Evolutionary conservation across 2,797 vertebrate genomes (phyloP), one percentile per base, ranked within the genome.

Genomic region (Pristis pectinata): DNA sequence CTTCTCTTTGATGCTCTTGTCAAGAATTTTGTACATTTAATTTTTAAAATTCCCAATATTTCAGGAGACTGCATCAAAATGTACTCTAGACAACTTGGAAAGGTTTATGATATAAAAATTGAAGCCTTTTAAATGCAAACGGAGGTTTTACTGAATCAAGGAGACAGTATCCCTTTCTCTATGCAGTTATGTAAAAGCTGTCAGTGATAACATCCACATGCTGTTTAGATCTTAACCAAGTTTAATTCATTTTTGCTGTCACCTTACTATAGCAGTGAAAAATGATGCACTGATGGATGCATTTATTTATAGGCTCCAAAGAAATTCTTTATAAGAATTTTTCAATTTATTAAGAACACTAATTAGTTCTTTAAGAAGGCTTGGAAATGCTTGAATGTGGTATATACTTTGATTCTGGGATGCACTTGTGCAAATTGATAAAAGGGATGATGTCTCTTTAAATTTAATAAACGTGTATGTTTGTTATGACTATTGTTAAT

Each of bases 271-370:
- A 53, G 53, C 67, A 94, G 92, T 94, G 70, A 94, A 76, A 94
- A 94, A 53, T 94, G 92, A 76, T 94, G 92, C 92, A 94, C 70
- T 94, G 92, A 93, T 53, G 34, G 92, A 94, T 72, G 72, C 70
- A 94, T 94, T 94, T 53, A 94, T 94, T 94, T 94, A 94, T 56
- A 44, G 92, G 92, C 92, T 94, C 92, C 92, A 94, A 94, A 94
- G 70, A 94, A 76, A 94, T 94, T 94, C 92, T 94, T 94, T 94
- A 94, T 94, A 94, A 94, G 92, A 94, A 94, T 76, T 94, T 94
- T 94, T 74, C 44, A 56, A 76, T 76, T 94, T 94, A 94, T 94
- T 74, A 76, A 94, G 70, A 94, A 94, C 67, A 76, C 92, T 74
- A 74, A 93, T 72, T 93, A 53, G 92, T 94, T 94, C 70, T 94